Base-by-base conservation (phyloP, 2,888 invertebrate species). In the Orthonychiurus folsomi region DNA sequence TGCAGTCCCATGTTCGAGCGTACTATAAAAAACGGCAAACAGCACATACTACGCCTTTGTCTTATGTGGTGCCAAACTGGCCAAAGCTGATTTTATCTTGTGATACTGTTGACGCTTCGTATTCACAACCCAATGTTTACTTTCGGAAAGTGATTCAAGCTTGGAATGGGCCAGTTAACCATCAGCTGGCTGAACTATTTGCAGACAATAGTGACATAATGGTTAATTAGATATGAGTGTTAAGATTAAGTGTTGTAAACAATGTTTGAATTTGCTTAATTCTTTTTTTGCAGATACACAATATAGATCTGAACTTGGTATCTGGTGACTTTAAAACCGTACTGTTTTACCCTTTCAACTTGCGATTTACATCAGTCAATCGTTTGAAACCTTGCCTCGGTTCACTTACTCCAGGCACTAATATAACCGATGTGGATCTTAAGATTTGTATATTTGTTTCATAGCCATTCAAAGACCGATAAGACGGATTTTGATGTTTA, bases 31-130 rank as follows among this genome's bases (percentile, higher is more conserved):
- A 56, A 26, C 27, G 62, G 28, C 60, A 64, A 55, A 55, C 68
- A 18, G 63, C 59, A 2, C 67, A 65, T 1, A 61, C 64, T 1
- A 63, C 64, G 18, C 65, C 67, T 1, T 62, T 68, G 9, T 68
- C 72, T 9, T 56, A 66, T 26, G 56, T 66, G 15, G 53, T 67
- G 18, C 64, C 68, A 2, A 65, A 65, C 12, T 72, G 72, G 72
- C 72, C 72, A 15, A 67, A 60, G 61, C 56, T 71, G 52, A 57
- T 68, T 5, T 48, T 71, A 5, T 64, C 60, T 9, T 63, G 56
- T 21, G 56, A 61, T 20, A 58, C 58, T 48, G 48, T 69, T 26
- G 60, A 65, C 27, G 56, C 59, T 26, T 52, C 28, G 15, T 21
- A 56, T n/a, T 47, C 24, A 3, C 63, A 68, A 52, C 68, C 68